These are phyloP conservation scores for Lipotes vexillifer DNA, from an alignment of 2,113 vertebrate species.

Conservation along the genomic window DNA sequence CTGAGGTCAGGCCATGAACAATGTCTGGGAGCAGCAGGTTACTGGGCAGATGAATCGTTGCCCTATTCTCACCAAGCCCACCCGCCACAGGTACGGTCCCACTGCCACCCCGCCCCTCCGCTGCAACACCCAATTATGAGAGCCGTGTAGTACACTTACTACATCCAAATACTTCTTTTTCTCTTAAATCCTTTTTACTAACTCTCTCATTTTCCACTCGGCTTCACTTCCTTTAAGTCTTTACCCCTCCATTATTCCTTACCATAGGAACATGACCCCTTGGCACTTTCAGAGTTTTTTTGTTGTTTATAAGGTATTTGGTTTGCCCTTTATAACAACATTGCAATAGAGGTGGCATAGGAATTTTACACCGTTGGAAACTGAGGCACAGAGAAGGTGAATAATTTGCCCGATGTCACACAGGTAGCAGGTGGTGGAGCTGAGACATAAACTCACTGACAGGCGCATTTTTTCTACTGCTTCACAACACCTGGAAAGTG, in stretches of 20 bases:
- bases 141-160: background rate
- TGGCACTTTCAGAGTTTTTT: background rate
- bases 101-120: fast-evolving
- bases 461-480: background rate
- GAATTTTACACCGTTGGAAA: background rate
- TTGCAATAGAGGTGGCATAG: background rate
- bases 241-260: background rate
- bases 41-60: background rate
- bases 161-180: background rate
- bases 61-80: fast-evolving
- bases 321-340: background rate
- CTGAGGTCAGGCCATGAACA: background rate
- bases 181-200: background rate
- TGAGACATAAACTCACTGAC: background rate
- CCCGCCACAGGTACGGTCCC: fast-evolving
- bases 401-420: background rate
- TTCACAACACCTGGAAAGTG: background rate
- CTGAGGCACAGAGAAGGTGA: background rate
- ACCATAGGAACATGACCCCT: background rate
- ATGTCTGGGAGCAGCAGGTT: background rate
- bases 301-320: background rate
- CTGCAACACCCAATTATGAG: no score
- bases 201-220: background rate
- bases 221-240: background rate
- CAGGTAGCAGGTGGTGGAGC: background rate